phyloP scores from a whole-genome alignment of 2,113 vertebrate species.

The Neogale vison region DNA sequence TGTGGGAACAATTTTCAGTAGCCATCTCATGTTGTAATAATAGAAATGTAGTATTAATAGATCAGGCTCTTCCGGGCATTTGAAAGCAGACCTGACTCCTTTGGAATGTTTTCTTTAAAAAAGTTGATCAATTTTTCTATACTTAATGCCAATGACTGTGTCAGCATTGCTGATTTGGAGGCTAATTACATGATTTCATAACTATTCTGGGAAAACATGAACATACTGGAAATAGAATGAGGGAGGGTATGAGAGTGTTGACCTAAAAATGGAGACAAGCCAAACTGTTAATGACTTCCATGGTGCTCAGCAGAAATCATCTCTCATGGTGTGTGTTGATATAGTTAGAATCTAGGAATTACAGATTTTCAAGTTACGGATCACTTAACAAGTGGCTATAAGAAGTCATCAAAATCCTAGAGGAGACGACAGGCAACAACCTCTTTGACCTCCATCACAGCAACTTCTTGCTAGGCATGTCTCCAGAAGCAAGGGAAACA shows the following conservation, averaged over 20 bases:
- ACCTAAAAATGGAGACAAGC: constrained; percentile 56
- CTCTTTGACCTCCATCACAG: neutral
- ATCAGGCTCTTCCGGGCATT: neutral
- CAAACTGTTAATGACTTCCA: constrained; percentile 62
- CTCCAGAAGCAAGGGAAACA: neutral
- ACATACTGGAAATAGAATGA: constrained; percentile 66
- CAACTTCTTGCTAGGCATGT: neutral
- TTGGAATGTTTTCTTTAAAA: constrained; percentile 60
- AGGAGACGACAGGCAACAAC: neutral
- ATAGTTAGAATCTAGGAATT: constrained; percentile 3
- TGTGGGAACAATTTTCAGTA: neutral
- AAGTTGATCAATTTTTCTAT: constrained; percentile 54
- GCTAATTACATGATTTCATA: constrained; percentile 66
- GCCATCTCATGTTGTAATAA: neutral
- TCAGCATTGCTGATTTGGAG: constrained; percentile 65
- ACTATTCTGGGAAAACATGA: constrained; percentile 73
- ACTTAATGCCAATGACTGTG: constrained; percentile 52
- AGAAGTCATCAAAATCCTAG: neutral
- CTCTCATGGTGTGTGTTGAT: neutral
- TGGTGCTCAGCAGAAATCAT: constrained; percentile 47
- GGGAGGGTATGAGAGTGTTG: neutral
- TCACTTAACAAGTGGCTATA: neutral
- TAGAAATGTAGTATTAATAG: neutral
- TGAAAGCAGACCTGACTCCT: neutral
- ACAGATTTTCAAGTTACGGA: constrained; percentile 15